These are phyloP conservation scores for Nylanderia fulva DNA, from an alignment of 1,140 invertebrate genomes.

Conservation along the genomic window DNA sequence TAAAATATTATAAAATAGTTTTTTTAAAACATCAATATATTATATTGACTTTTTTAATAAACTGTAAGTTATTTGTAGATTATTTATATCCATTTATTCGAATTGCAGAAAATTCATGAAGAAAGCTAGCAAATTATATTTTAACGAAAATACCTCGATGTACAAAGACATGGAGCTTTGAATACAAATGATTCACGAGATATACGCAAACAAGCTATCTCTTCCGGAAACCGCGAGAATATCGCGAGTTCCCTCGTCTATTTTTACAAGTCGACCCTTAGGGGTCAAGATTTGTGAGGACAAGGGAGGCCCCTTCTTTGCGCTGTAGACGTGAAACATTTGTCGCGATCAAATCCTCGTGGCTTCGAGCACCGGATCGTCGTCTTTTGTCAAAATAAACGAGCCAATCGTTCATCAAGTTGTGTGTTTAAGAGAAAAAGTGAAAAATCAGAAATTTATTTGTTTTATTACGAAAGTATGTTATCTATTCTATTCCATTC, in stretches of 20 bases:
- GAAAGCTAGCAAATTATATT: neutral
- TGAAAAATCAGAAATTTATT: neutral
- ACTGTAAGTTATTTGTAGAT: conserved; percentile 24
- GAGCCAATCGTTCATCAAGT: conserved; percentile 13
- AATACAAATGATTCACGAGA: neutral
- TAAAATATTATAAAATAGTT: neutral
- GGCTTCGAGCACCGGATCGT: neutral
- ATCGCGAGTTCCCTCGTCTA: conserved; percentile 27
- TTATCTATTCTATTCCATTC: neutral
- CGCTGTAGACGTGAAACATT: conserved; percentile 51
- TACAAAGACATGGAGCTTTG: neutral
- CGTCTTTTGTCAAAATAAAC: conserved; percentile 47
- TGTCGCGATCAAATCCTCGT: conserved; percentile 36
- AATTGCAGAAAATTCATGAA: neutral
- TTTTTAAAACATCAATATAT: neutral
- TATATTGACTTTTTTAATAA: neutral
- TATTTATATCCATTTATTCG: neutral
- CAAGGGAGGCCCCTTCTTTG: conserved; percentile 21
- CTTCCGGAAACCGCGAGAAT: conserved; percentile 31
- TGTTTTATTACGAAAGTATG: neutral
- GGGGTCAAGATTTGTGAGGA: conserved; percentile 52
- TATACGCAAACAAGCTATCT: conserved; percentile 29
- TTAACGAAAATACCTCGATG: neutral
- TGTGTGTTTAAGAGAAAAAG: conserved; percentile 22
- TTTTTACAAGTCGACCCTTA: conserved; percentile 52